phyloP scores from a whole-genome alignment of 2,113 vertebrate species.

The Colaptes auratus region DNA sequence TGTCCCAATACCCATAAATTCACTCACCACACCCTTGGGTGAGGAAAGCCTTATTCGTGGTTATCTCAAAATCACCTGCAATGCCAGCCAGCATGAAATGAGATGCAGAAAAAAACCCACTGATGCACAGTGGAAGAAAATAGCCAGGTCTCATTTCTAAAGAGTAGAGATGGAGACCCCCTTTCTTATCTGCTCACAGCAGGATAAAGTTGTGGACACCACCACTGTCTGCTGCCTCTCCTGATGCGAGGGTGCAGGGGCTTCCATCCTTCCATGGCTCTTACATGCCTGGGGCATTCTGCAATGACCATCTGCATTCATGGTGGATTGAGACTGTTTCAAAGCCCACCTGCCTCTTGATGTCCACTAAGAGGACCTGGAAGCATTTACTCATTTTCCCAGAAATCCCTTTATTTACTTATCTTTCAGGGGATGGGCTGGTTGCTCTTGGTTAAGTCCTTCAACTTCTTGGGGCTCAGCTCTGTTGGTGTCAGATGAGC shows the following conservation, averaged over 20 bases:
- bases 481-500: not conserved
- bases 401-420: not conserved
- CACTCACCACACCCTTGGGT: not conserved
- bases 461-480: not conserved
- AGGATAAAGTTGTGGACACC: not conserved
- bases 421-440: not conserved
- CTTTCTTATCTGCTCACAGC: not conserved
- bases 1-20: not conserved
- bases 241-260: not conserved
- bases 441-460: not conserved
- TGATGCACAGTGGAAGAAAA: not conserved
- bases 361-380: not conserved
- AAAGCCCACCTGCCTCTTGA: not conserved
- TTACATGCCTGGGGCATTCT: not conserved
- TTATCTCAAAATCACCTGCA: not conserved
- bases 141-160: not conserved
- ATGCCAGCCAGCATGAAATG: not conserved
- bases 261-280: not conserved
- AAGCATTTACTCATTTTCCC: not conserved
- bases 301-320: not conserved
- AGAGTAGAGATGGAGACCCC: not conserved
- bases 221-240: rapidly evolving
- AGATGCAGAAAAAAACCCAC: not conserved
- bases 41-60: not conserved
- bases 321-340: not conserved